phyloP scores from a whole-genome alignment of 2,888 invertebrate species.

The Hymenopus coronatus region DNA sequence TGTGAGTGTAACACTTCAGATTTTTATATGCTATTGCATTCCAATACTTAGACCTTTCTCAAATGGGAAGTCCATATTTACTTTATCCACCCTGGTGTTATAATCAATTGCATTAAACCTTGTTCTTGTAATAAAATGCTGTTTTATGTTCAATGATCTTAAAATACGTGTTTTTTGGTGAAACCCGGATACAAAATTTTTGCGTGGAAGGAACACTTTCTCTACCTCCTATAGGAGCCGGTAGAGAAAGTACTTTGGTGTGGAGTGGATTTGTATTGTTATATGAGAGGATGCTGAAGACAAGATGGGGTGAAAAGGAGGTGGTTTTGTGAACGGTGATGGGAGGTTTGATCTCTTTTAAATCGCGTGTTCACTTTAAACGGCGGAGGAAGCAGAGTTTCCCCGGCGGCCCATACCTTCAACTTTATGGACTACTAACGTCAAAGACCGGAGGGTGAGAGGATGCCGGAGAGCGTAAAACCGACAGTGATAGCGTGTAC shows the following conservation, averaged over 20 bases:
- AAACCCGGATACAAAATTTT: too few species aligned
- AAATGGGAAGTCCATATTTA: too few species aligned
- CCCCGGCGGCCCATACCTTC: conserved; percentile 4
- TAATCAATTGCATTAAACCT: too few species aligned
- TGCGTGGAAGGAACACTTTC: too few species aligned
- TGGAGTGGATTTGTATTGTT: neutral
- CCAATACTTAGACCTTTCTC: too few species aligned
- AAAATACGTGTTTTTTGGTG: too few species aligned
- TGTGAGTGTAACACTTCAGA: too few species aligned
- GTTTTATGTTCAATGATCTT: too few species aligned
- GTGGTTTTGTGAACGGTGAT: neutral
- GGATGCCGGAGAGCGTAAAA: neutral
- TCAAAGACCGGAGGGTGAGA: conserved; percentile 11
- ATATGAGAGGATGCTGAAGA: neutral
- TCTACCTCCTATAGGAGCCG: too few species aligned
- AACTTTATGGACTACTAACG: conserved; percentile 21
- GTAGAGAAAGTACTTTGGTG: neutral
- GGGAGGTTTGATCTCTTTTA: conserved; percentile 12
- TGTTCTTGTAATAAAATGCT: too few species aligned
- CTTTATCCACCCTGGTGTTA: too few species aligned
- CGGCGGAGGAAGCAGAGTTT: neutral
- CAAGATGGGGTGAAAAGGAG: neutral
- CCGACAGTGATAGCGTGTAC: conserved; percentile 3
- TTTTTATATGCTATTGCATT: too few species aligned
- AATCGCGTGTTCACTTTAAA: conserved; percentile 6